Percentiles rank a stretch among this genome's conserved stretches.
These are phyloP conservation scores for Pristis pectinata DNA, from an alignment of 2,797 vertebrate genomes.

Conservation along the genomic window DNA sequence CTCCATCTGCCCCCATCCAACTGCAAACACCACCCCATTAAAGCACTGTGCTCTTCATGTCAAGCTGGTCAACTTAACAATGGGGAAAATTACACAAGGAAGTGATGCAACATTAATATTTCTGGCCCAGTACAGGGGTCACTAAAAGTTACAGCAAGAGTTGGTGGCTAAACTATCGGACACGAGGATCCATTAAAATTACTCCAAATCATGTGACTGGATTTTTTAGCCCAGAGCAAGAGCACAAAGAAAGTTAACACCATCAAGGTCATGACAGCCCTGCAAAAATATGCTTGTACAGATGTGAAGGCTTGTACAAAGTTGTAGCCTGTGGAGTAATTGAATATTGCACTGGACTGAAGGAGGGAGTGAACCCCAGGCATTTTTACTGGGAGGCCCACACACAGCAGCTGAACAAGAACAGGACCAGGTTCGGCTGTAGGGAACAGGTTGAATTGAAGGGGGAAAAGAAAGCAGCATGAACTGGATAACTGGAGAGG, in stretches of 20 bases:
- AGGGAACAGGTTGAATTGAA: not conserved
- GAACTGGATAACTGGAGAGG: not conserved
- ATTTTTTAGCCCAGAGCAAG: not conserved
- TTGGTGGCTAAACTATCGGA: not conserved
- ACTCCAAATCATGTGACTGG: not conserved
- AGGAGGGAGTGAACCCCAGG: not conserved
- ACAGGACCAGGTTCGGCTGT: not conserved
- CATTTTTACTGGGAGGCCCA: not conserved
- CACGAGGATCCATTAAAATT: not conserved
- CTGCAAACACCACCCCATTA: not conserved
- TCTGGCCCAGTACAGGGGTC: not conserved
- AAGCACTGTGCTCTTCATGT: not conserved
- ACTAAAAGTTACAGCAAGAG: not conserved
- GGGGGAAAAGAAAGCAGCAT: not conserved
- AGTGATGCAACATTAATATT: not conserved
- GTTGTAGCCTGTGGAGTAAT: not conserved
- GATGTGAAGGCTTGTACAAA: not conserved
- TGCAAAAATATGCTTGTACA: not conserved
- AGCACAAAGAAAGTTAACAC: not conserved
- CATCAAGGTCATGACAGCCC: not conserved
- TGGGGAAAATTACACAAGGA: not conserved
- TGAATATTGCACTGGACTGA: not conserved
- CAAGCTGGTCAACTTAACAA: not conserved
- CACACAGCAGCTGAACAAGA: too few species aligned
- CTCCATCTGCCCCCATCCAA: not conserved